A percentile compares a stretch with the other conserved stretches of the same genome.
phyloP scores from a whole-genome alignment of 2,888 invertebrate species.

The Sarcophaga variegata region DNA sequence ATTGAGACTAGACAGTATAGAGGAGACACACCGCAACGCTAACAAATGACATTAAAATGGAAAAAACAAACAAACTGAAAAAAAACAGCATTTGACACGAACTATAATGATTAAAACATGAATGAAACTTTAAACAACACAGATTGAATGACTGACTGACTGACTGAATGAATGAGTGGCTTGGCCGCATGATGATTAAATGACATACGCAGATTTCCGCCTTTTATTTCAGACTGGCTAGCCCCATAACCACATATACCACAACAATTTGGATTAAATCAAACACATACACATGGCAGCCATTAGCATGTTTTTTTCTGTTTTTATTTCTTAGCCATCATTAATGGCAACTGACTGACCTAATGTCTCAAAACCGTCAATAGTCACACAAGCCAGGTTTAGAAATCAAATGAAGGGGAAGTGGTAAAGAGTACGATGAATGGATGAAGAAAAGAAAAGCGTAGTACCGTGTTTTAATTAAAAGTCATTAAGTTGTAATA shows the following conservation, averaged over 20 bases:
- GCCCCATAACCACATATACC: not conserved
- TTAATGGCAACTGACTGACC: constrained; percentile 34
- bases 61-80: not conserved
- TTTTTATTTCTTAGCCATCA: constrained; percentile 5
- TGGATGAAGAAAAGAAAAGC: constrained; percentile 10
- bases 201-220: constrained; percentile 66
- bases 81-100: constrained; percentile 49
- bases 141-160: constrained; percentile 18
- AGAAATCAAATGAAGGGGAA: constrained; percentile 35
- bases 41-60: constrained; percentile 53
- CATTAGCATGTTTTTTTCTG: constrained; percentile 59
- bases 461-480: constrained; percentile 69
- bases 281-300: constrained; percentile 42
- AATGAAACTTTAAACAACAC: constrained; percentile 21
- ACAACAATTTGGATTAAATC: constrained; percentile 37
- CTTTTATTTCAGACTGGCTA: constrained; percentile 32
- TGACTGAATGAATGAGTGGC: constrained; percentile 6
- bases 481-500: constrained; percentile 71
- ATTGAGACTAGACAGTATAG: constrained; percentile 20
- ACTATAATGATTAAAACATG: constrained; percentile 55
- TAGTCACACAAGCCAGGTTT: constrained; percentile 58
- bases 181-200: constrained; percentile 25
- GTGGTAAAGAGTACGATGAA: constrained; percentile 1
- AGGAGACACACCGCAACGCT: constrained; percentile 7
- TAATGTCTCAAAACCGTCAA: constrained; percentile 59